Evolutionary conservation across 2,888 invertebrate species (phyloP), one percentile per base, ranked within the genome.

Genomic region (Rhamnusium bicolor): DNA sequence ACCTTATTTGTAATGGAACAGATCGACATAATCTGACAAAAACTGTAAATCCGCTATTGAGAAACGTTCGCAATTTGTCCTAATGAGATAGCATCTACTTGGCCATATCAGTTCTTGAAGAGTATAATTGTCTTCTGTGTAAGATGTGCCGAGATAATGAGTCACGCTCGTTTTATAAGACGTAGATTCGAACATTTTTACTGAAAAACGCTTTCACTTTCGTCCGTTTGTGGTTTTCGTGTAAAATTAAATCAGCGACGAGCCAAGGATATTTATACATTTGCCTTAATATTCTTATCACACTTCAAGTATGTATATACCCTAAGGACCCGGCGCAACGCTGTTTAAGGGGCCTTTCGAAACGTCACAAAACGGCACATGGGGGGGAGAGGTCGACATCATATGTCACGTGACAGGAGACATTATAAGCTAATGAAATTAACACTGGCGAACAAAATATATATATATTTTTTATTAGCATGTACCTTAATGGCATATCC

Each of bases 91-190:
- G 12, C 61, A 29, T 32, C 60, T 60, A 40, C 12, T 40, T 60
- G 60, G 54, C 16, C 60, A 60, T 60, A 60, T 60, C 60, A 60
- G 29, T 40, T 40, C 60, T 18, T 60, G 32, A 19, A 60, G 18
- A 21, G 14, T 47, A 61, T 61, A 61, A 61, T 61, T 47, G 61
- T 46, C 32, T 32, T 14, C 60, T 46, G 10, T 61, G 21, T 61
- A 18, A 61, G 46, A 61, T 61, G 47, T 14, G n/a, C 12, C n/a
- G 47, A 21, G 46, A 61, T 61, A 61, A 61, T 47, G 61, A 61
- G 61, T 61, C 61, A 61, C 61, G 61, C 19, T 46, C 40, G 24
- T 46, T 61, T 54, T 58, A 32, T 58, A 58, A 58, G 40, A 40
- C 40, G 40, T 12, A 32, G 58, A 58, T 58, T 58, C 14, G 56